Percentiles rank a stretch among this genome's conserved stretches.
Evolutionary conservation across 37 sponge, comb jelly and placozoan species (phyloP).

Genomic region (Halisarca cf. caerulea): DNA sequence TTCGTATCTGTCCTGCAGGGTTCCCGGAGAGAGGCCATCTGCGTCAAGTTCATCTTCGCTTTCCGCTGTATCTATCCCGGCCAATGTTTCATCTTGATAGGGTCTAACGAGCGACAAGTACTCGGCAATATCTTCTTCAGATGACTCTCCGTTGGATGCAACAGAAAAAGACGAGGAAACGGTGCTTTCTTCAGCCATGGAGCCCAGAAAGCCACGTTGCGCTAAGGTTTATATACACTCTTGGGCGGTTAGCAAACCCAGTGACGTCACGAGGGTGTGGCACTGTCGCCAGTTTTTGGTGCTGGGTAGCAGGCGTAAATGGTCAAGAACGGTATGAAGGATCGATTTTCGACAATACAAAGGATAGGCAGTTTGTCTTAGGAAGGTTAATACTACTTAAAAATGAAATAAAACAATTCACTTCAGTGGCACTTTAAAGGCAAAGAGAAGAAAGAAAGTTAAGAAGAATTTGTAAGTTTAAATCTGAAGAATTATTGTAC

Average conservation of each 20-base stretch:
- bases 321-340: neutral
- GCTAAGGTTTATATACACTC: neutral
- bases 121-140: neutral
- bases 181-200: neutral
- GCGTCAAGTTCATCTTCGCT: neutral
- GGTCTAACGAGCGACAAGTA: neutral
- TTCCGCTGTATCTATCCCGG: neutral
- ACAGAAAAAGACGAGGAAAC: neutral
- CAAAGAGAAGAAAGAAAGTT: neutral
- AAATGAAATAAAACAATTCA: neutral
- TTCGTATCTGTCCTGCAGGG: slow-evolving; percentile 13
- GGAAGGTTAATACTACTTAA: slow-evolving; percentile 14
- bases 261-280: slow-evolving; percentile 10
- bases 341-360: neutral
- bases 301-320: neutral
- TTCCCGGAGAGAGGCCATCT: neutral
- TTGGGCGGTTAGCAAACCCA: neutral
- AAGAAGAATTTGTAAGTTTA: neutral
- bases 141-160: neutral
- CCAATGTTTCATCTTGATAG: slow-evolving; percentile 3
- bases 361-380: neutral
- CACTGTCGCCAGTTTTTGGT: neutral
- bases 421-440: slow-evolving; percentile 13
- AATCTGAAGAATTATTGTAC: too few species aligned
- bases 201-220: too few species aligned